A percentile compares a stretch with the other conserved stretches of the same genome.
These are phyloP conservation scores for Pristionchus maxplancki DNA, from an alignment of 2,888 invertebrate genomes.

Conservation along the genomic window DNA sequence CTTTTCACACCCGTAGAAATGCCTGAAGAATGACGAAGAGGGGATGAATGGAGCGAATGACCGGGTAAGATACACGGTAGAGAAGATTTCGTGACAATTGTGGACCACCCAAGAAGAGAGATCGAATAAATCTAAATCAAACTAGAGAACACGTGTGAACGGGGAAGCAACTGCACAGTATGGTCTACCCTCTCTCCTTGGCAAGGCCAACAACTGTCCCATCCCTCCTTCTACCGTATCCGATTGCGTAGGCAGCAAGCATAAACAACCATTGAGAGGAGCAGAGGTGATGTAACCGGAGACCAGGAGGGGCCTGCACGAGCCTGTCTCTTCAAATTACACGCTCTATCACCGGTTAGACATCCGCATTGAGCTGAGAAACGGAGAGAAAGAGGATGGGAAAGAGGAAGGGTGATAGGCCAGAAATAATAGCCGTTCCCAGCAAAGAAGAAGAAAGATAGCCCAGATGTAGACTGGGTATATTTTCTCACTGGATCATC, in stretches of 20 bases:
- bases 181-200: neutral
- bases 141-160: neutral
- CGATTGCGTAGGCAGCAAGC: neutral
- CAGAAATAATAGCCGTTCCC: too few species aligned
- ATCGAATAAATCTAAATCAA: too few species aligned
- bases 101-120: neutral
- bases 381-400: neutral
- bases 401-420: neutral
- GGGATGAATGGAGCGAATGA: neutral
- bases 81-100: neutral
- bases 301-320: too few species aligned
- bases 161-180: conserved; percentile 16
- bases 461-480: too few species aligned
- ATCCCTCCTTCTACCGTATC: neutral
- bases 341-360: neutral
- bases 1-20: conserved; percentile 33
- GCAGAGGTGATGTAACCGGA: conserved; percentile 13
- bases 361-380: too few species aligned
- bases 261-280: conserved; percentile 31
- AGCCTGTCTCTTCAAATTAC: too few species aligned
- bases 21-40: neutral
- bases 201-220: conserved; percentile 41
- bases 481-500: too few species aligned
- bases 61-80: neutral
- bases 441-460: too few species aligned